Conservation (phyloP, 37 sponge, comb jelly and placozoan genomes). For the Mnemiopsis leidyi region DNA sequence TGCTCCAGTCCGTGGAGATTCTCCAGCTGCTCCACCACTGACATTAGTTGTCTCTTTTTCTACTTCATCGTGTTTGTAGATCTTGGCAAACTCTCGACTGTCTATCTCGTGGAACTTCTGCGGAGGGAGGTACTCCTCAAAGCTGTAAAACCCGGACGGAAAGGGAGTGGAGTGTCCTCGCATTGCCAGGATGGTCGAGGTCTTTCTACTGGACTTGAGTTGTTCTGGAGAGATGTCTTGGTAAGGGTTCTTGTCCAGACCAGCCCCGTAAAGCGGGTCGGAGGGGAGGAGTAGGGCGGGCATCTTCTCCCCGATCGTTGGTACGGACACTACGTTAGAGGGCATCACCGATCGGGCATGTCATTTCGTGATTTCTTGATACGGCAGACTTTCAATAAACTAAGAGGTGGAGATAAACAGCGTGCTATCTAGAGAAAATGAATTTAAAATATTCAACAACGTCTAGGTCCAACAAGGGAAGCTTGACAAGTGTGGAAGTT, state of each 20-base stretch:
- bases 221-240: neutral
- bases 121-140: neutral
- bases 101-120: neutral
- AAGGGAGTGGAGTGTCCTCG: neutral
- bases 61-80: neutral
- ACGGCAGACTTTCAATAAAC: too few relatives aligned
- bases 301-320: neutral
- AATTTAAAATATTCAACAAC: neutral
- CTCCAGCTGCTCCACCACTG: neutral
- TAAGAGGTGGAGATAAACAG: too few relatives aligned
- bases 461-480: neutral
- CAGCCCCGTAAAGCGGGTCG: neutral
- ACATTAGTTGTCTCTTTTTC: neutral
- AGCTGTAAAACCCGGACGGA: neutral
- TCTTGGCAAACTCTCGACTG: neutral
- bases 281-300: neutral
- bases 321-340: neutral
- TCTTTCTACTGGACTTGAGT: neutral
- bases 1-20: neutral
- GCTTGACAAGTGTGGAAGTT: too few relatives aligned
- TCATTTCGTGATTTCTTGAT: too few relatives aligned
- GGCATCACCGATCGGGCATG: too few relatives aligned
- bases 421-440: too few relatives aligned
- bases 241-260: neutral
- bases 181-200: neutral